Conservation (phyloP, 2,888 invertebrate species). For the Poecilobothrus nobilitatus region DNA sequence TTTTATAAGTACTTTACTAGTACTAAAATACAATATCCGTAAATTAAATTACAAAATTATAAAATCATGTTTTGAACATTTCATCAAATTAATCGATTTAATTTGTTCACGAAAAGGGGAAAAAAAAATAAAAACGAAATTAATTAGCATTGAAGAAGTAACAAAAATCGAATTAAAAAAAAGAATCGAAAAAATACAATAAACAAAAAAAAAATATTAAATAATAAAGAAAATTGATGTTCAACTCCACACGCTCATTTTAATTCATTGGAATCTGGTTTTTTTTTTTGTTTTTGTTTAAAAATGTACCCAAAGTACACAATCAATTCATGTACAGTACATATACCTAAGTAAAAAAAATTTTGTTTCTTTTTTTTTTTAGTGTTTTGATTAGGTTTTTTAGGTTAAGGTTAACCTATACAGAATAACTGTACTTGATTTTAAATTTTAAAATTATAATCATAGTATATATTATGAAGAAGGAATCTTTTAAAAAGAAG, state of each 20-base stretch:
- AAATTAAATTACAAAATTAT: too few species aligned
- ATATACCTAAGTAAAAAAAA: neutral
- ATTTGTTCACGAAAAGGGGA: too few species aligned
- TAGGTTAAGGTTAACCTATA: neutral
- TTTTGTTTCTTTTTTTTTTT: neutral
- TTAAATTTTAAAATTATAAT: too few species aligned
- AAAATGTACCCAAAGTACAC: neutral
- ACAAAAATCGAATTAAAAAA: too few species aligned
- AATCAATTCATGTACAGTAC: neutral
- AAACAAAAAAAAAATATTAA: neutral
- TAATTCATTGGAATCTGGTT: neutral
- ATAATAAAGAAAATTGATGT: neutral
- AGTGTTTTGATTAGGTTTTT: neutral
- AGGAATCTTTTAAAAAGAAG: too few species aligned
- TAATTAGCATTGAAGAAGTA: too few species aligned
- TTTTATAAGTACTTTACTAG: too few species aligned
- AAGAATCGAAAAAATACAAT: neutral
- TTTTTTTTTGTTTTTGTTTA: neutral
- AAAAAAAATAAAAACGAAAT: too few species aligned
- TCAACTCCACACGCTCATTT: neutral
- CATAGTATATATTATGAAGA: too few species aligned
- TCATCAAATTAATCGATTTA: too few species aligned
- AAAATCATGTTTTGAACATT: too few species aligned
- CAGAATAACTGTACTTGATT: neutral
- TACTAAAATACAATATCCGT: too few species aligned